Evolutionary conservation across 2,113 vertebrate species (phyloP).

Genomic region (Hippolais icterina): DNA sequence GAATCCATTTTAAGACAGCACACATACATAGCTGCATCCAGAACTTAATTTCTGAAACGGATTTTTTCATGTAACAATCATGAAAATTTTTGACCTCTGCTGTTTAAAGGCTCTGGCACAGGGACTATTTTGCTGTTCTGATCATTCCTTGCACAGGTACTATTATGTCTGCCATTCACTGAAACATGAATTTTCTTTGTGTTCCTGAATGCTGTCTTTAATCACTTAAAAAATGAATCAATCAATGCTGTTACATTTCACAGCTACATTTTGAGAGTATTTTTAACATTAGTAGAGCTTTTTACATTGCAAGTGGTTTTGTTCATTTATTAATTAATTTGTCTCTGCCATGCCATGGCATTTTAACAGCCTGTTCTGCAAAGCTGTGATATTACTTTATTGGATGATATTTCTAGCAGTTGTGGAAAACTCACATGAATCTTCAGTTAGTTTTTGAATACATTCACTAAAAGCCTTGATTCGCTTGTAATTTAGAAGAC

Average conservation of each 20-base stretch:
- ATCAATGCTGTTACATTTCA: not conserved
- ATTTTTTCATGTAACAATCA: not conserved
- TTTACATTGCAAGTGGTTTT: not conserved
- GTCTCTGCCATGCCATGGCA: not conserved
- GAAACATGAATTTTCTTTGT: not conserved
- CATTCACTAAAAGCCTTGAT: not conserved
- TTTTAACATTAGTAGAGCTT: not conserved
- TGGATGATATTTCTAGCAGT: not conserved
- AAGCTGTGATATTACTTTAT: not conserved
- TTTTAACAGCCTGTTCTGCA: conserved; percentile 16
- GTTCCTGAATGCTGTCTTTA: not conserved
- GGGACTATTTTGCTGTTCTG: not conserved
- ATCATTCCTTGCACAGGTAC: not conserved
- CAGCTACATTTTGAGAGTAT: not conserved
- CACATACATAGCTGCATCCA: not conserved
- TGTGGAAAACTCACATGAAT: not conserved
- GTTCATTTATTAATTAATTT: not conserved
- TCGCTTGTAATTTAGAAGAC: not conserved
- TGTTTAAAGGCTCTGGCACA: not conserved
- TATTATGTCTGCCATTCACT: not conserved
- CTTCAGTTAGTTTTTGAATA: not conserved
- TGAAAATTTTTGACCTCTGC: not conserved
- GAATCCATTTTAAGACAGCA: not conserved
- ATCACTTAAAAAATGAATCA: not conserved
- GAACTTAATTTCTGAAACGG: not conserved